These are phyloP conservation scores for Eulemur macaco DNA, from an alignment of 2,113 vertebrate genomes.

Conservation along the genomic window DNA sequence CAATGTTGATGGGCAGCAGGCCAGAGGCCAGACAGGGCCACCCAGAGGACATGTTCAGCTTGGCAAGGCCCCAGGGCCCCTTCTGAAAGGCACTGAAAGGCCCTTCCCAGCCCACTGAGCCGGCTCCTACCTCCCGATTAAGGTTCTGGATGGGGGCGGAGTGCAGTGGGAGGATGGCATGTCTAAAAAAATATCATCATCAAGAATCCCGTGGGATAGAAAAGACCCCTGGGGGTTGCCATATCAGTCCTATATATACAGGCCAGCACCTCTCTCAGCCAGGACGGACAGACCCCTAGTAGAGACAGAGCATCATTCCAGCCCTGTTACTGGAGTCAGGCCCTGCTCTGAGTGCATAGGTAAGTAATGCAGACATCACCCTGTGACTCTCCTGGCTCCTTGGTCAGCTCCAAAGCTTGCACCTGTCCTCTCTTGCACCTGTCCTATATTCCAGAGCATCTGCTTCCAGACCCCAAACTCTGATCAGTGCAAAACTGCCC, in stretches of 20 bases:
- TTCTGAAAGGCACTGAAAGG: background rate
- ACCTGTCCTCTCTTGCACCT: background rate
- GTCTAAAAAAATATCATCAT: background rate
- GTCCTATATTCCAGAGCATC: background rate
- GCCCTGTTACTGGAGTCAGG: background rate
- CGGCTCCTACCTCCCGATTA: background rate
- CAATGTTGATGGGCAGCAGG: background rate
- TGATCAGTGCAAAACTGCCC: background rate
- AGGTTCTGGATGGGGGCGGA: background rate
- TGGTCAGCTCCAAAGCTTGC: background rate
- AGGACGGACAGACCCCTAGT: background rate
- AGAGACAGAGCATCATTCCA: background rate
- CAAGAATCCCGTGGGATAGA: background rate
- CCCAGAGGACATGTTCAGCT: background rate
- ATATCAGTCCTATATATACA: background rate
- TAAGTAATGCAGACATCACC: background rate
- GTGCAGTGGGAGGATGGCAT: background rate
- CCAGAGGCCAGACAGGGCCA: constrained; percentile 20
- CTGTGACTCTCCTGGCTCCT: background rate
- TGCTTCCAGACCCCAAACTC: background rate
- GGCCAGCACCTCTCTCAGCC: background rate
- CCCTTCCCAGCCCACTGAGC: background rate
- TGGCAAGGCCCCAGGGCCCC: background rate
- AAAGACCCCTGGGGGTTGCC: background rate
- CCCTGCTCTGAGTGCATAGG: background rate